A percentile compares a stretch with the other conserved stretches of the same genome.
Evolutionary conservation across 1,140 invertebrate genomes (phyloP).

Genomic region (Eriocheir sinensis): DNA sequence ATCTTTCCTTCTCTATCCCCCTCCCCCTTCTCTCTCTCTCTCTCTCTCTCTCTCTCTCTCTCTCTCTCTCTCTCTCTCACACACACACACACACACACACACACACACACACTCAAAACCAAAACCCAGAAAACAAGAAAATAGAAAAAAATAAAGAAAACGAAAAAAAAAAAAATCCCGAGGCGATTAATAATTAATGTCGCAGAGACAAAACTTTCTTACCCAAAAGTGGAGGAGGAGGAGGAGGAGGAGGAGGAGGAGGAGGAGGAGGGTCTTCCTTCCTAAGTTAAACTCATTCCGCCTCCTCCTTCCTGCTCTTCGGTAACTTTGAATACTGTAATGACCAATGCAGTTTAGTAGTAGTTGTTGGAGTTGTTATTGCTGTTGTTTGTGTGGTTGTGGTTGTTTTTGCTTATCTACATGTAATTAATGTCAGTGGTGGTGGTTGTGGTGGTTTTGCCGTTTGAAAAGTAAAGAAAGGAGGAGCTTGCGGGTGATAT

Average conservation of each 20-base stretch:
- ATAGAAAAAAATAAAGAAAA: background rate
- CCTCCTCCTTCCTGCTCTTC: background rate
- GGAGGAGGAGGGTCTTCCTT: background rate
- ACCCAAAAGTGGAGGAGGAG: background rate
- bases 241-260: background rate
- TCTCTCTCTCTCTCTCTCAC: background rate
- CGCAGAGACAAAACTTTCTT: background rate
- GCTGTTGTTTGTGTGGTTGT: background rate
- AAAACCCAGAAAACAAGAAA: background rate
- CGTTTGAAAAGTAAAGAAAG: too few species aligned
- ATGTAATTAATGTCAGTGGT: background rate
- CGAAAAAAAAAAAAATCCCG: background rate
- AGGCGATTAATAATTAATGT: too few species aligned
- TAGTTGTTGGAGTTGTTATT: background rate
- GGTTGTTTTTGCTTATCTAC: background rate
- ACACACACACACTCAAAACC: too few species aligned
- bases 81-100: too few species aligned
- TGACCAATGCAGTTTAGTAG: background rate
- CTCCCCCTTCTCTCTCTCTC: background rate
- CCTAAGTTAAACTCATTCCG: background rate
- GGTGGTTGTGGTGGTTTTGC: background rate
- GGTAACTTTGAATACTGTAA: background rate
- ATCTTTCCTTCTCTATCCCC: background rate
- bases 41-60: background rate
- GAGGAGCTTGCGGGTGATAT: too few species aligned